These are phyloP conservation scores for Gobiocypris rarus DNA, from an alignment of 2,113 vertebrate genomes.

Conservation along the genomic window DNA sequence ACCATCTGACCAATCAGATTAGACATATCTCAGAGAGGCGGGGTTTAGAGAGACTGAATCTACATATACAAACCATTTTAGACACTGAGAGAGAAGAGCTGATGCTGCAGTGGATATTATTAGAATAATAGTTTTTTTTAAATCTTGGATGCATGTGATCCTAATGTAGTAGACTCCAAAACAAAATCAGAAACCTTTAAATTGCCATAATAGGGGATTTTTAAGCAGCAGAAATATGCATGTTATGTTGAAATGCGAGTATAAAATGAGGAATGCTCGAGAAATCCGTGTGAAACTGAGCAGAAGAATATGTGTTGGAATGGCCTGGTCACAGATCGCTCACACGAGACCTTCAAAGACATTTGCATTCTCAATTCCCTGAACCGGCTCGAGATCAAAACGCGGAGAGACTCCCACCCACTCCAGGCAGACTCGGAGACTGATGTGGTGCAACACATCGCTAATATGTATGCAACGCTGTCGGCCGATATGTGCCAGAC, in stretches of 20 bases:
- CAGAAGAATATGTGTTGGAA: background rate
- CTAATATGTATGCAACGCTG: background rate
- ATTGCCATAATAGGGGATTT: too few relatives aligned
- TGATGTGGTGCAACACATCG: slow-evolving; percentile 8
- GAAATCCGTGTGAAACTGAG: background rate
- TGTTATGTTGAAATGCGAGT: background rate
- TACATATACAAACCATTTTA: too few relatives aligned
- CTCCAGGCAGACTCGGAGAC: background rate
- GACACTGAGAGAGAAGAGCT: too few relatives aligned
- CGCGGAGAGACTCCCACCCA: background rate
- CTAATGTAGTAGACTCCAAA: too few relatives aligned
- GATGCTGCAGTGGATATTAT: too few relatives aligned
- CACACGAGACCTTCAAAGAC: background rate
- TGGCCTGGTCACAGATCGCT: background rate
- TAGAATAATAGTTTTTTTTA: too few relatives aligned
- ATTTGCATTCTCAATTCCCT: background rate
- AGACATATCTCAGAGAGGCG: too few relatives aligned
- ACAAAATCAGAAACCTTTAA: too few relatives aligned
- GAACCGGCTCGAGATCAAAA: slow-evolving; percentile 1
- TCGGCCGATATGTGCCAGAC: background rate
- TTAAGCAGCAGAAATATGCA: background rate
- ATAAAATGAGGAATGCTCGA: background rate
- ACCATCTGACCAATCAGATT: too few relatives aligned
- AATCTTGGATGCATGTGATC: too few relatives aligned
- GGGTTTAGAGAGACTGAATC: too few relatives aligned